phyloP scores from a whole-genome alignment of 2,797 vertebrate species.

The Odontamblyopus rebecca region DNA sequence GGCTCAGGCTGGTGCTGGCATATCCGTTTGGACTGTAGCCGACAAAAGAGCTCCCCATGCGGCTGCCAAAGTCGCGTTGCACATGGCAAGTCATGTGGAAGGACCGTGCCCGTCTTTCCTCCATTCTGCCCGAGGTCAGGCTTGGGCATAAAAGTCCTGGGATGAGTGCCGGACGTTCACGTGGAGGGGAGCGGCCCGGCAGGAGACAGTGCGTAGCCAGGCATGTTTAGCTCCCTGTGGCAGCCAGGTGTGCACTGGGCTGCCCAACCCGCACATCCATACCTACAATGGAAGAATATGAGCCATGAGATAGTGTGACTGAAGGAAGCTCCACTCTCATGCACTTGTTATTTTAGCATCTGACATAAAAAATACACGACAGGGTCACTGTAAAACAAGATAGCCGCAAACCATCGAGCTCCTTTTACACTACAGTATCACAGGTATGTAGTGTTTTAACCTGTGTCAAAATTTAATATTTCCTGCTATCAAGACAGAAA shows the following conservation, averaged over 20 bases:
- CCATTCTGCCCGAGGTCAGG: constrained; percentile 49
- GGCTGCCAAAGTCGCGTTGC: constrained; percentile 61
- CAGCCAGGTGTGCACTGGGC: constrained; percentile 32
- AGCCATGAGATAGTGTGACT: constrained; percentile 38
- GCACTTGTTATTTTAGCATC: constrained; percentile 18
- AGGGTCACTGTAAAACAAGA: neutral
- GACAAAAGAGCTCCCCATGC: constrained; percentile 58
- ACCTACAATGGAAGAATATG: constrained; percentile 59
- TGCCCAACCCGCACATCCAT: constrained; percentile 49
- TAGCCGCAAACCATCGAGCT: neutral
- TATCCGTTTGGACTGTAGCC: constrained; percentile 65
- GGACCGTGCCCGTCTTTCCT: constrained; percentile 62
- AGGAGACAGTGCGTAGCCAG: constrained; percentile 24
- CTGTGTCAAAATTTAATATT: constrained; percentile 4
- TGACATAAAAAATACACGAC: constrained; percentile 17
- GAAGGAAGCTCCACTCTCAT: constrained; percentile 18
- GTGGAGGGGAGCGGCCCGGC: constrained; percentile 11
- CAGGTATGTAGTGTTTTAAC: neutral
- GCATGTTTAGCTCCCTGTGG: constrained; percentile 51
- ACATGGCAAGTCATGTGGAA: constrained; percentile 69
- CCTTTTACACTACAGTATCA: neutral
- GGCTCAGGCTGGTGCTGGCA: constrained; percentile 48
- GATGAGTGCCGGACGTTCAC: constrained; percentile 18
- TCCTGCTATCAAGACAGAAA: neutral
- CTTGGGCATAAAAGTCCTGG: constrained; percentile 16